Conservation (phyloP, 2,113 vertebrate species). For the Hyperopisus bebe region DNA sequence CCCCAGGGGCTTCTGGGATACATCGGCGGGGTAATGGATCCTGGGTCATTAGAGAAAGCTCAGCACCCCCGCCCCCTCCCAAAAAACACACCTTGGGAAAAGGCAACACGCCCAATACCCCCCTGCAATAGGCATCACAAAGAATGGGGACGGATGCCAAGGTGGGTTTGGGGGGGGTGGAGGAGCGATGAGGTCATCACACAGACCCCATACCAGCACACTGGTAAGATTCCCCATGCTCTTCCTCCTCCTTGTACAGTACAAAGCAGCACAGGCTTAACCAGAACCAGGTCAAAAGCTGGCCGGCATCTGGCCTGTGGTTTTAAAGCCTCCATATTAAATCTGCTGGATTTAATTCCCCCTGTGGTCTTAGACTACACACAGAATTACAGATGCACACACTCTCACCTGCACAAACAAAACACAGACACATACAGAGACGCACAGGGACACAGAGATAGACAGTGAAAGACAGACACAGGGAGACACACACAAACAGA, state of each 20-base stretch:
- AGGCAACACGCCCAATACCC: background rate
- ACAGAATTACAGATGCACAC: background rate
- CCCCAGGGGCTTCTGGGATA: conserved; percentile 4
- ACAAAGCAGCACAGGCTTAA: background rate
- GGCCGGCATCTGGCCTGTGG: background rate
- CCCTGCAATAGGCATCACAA: background rate
- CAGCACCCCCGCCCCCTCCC: background rate
- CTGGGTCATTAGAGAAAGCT: background rate
- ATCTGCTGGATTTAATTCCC: background rate
- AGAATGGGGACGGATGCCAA: background rate
- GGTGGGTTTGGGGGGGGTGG: background rate
- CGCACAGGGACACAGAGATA: too few relatives aligned
- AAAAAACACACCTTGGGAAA: background rate
- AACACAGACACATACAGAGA: background rate
- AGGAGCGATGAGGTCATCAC: background rate
- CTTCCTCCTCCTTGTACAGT: background rate
- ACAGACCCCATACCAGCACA: background rate
- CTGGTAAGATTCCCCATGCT: background rate
- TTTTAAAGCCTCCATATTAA: background rate
- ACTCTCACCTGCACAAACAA: background rate
- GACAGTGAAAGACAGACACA: too few relatives aligned
- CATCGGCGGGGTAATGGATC: background rate
- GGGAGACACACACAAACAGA: too few relatives aligned
- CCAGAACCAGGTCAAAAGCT: background rate
- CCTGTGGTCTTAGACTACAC: background rate